These are phyloP conservation scores for Brachypterus glaber DNA, from an alignment of 2,888 invertebrate genomes.

Conservation along the genomic window DNA sequence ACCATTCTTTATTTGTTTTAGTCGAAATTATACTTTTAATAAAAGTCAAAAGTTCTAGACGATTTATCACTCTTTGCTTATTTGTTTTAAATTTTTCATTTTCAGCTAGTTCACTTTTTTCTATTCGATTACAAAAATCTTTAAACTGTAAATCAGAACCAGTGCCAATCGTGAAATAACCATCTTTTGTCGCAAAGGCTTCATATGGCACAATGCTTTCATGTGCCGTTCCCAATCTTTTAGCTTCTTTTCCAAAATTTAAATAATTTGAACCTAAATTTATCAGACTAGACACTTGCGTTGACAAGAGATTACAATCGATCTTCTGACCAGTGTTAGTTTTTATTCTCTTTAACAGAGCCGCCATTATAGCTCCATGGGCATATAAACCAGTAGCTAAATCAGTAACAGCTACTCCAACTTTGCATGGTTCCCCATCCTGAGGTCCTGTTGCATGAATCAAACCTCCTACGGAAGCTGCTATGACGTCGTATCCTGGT, in stretches of 20 bases:
- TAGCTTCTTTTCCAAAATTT: slow-evolving; percentile 69
- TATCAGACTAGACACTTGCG: slow-evolving; percentile 80
- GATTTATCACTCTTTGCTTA: slow-evolving; percentile 62
- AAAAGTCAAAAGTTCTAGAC: slow-evolving; percentile 55
- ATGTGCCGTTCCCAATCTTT: slow-evolving; percentile 87
- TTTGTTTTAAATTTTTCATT: slow-evolving; percentile 65
- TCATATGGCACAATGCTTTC: slow-evolving; percentile 92
- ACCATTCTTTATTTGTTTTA: slow-evolving; percentile 69
- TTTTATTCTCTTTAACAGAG: slow-evolving; percentile 64
- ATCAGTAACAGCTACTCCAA: slow-evolving; percentile 89
- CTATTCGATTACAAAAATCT: slow-evolving; percentile 58
- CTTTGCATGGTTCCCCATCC: slow-evolving; percentile 78
- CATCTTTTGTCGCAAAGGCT: slow-evolving; percentile 74
- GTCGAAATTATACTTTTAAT: slow-evolving; percentile 49
- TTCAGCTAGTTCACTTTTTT: slow-evolving; percentile 48
- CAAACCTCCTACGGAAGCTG: slow-evolving; percentile 85
- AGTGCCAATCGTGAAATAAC: slow-evolving; percentile 76
- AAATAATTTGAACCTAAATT: slow-evolving; percentile 86
- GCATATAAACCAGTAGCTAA: slow-evolving; percentile 89
- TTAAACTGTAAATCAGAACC: slow-evolving; percentile 77
- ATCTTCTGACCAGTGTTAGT: slow-evolving; percentile 86
- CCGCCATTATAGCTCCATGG: slow-evolving; percentile 89
- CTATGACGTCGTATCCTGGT: slow-evolving; percentile 96
- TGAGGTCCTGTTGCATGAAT: slow-evolving; percentile 81
- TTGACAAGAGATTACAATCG: slow-evolving; percentile 87